phyloP scores from a whole-genome alignment of 2,888 invertebrate species.

The Drosophila robusta region DNA sequence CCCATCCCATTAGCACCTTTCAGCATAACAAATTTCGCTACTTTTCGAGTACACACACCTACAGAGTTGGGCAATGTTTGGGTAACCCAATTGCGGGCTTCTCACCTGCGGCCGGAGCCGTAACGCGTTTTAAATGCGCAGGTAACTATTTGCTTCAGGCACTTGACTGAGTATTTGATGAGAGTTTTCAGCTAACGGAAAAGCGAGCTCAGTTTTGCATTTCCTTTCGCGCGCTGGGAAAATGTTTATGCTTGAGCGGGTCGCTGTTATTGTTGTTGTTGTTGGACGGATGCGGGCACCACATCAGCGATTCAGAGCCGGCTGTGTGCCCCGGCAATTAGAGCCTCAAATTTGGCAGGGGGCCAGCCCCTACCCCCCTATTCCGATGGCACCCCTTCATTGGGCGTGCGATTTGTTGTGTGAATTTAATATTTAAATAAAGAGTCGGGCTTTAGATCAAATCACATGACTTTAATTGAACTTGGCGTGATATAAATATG shows the following conservation, averaged over 20 bases:
- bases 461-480: slow-evolving; percentile 77
- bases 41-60: slow-evolving; percentile 17
- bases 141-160: slow-evolving; percentile 15
- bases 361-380: neutral
- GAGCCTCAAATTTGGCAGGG: slow-evolving; percentile 58
- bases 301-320: neutral
- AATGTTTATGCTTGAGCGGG: slow-evolving; percentile 48
- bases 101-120: neutral
- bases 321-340: slow-evolving; percentile 59
- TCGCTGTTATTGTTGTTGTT: slow-evolving; percentile 1
- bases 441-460: slow-evolving; percentile 54
- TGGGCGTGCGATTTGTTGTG: slow-evolving; percentile 44
- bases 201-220: neutral
- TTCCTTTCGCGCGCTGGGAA: slow-evolving; percentile 25
- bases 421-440: slow-evolving; percentile 73
- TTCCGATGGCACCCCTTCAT: neutral
- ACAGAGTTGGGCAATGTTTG: slow-evolving; percentile 54
- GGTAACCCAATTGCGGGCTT: slow-evolving; percentile 52
- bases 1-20: slow-evolving; percentile 41
- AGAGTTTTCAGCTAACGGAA: slow-evolving; percentile 5
- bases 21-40: slow-evolving; percentile 19
- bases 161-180: slow-evolving; percentile 2
- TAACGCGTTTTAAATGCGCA: neutral
- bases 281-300: neutral
- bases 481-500: slow-evolving; percentile 70